Base-by-base conservation (phyloP, 2,888 invertebrate species). In the Oxycera nigricornis region DNA sequence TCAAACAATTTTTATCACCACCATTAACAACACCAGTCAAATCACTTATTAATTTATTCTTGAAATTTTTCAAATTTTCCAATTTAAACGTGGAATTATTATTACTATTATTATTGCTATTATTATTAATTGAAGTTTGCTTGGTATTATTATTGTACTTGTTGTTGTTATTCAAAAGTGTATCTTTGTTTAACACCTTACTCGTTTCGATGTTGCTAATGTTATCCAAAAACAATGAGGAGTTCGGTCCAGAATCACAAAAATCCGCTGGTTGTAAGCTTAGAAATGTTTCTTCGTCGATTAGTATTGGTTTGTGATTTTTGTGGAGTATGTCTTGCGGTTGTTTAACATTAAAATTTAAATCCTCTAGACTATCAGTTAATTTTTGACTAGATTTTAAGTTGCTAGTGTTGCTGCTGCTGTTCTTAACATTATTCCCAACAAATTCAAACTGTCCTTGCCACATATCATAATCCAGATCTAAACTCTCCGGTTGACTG, bases 381-480 rank as follows among this genome's bases (percentile, higher is more conserved):
- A 81, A 31, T 61, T 75, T 74, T 65, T 62, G 70, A 75, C 73
- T 75, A 75, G 72, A 75, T 39, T 62, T 62, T 17, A 61, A 30
- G 26, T 74, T 82, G 26, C 80, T 35, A 39, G 57, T 72, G 31
- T 74, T 75, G 46, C 52, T 76, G 78, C 68, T 76, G 80, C 73
- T 76, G 76, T 79, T 77, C 77, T 76, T 79, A 79, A 79, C 75
- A 80, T 82, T 77, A 17, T 89, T 88, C 55, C 93, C 93, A 79
- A 93, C 89, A 85, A 94, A 93, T 86, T 94, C 92, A 81, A 94
- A 94, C 86, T 94, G 94, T 75, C 94, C 94, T 83, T 94, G 93
- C 94, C 94, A 94, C 90, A 94, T 91, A 82, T 94, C 94, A 84
- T 92, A 93, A 84, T 92, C 93, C 85, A 94, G 87, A 82, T 92